phyloP scores from a whole-genome alignment of 2,113 vertebrate genomes.

The Solea solea region DNA sequence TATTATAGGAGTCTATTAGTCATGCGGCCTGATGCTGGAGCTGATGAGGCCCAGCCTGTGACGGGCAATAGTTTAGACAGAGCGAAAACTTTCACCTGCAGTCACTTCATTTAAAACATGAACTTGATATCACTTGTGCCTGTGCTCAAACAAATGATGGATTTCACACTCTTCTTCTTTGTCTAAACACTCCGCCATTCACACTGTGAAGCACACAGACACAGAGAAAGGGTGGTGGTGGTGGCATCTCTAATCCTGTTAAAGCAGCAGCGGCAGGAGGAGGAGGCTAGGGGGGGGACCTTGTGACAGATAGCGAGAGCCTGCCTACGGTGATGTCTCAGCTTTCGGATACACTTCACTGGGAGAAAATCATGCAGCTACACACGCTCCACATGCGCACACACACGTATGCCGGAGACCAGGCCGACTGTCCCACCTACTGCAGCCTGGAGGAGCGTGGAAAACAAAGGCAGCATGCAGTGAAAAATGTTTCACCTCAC shows the following conservation, averaged over 20 bases:
- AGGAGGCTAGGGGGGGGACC: background rate
- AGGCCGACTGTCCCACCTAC: slow-evolving; percentile 53
- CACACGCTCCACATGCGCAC: background rate
- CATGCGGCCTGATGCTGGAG: slow-evolving; percentile 57
- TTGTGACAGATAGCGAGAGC: slow-evolving; percentile 46
- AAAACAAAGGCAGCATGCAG: slow-evolving; percentile 57
- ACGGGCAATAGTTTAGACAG: slow-evolving; percentile 5
- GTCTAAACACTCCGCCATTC: slow-evolving; percentile 11
- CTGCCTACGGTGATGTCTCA: slow-evolving; percentile 50
- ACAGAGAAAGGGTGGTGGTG: slow-evolving; percentile 28
- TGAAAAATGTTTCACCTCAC: slow-evolving; percentile 73
- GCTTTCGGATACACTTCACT: slow-evolving; percentile 57
- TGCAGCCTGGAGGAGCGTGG: slow-evolving; percentile 52
- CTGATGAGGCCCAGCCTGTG: slow-evolving; percentile 54
- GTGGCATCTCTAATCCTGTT: slow-evolving; percentile 56
- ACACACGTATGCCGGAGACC: slow-evolving; percentile 22
- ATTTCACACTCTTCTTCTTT: slow-evolving; percentile 20
- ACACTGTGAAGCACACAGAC: slow-evolving; percentile 43
- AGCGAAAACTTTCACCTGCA: background rate
- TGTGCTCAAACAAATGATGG: slow-evolving; percentile 21
- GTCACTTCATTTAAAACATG: slow-evolving; percentile 21
- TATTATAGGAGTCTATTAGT: slow-evolving; percentile 70
- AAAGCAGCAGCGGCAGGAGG: slow-evolving; percentile 54
- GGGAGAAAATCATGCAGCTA: slow-evolving; percentile 41
- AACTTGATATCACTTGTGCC: background rate